Base-by-base conservation (phyloP, 2,888 invertebrate genomes). In the Caenorhabditis virilis region DNA sequence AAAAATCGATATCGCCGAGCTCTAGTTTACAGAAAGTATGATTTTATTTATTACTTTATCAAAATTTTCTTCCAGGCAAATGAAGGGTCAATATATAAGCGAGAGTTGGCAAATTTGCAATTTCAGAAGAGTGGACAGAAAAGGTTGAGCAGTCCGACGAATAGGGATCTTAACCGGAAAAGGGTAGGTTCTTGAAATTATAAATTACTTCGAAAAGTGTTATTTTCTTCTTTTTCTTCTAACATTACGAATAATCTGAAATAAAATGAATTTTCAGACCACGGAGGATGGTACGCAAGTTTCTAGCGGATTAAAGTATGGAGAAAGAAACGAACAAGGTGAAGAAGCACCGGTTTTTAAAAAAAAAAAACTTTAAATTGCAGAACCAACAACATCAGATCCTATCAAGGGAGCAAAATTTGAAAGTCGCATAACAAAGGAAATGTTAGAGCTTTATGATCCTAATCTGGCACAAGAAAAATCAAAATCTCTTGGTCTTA, bases 401-500 rank as follows among this genome's bases (percentile, higher is more conserved):
- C 20, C 7, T 13, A 22, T n/a, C n/a, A n/a, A n/a, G n/a, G n/a
- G 23, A 11, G n/a, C 15, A 42, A 42, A 42, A 22, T 18, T 15
- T 18, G 42, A 42, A 20, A 9, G 9, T 18, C 39, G 5, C 9
- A 3, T 39, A 39, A 16, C 39, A 5, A 16, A 9, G 7, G 50
- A 54, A 13, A 61, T 55, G 61, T 36, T 50, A 18, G 50, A 47
- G 26, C 55, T 33, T 11, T 61, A 55, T 26, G 61, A 61, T 51
- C 41, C 45, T 18, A 46, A 49, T 4, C 6, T 51, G 41, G 61
- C 61, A 1, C 38, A 45, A 22, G 39, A 46, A 9, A 18, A 15
- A 18, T 16, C 38, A 2, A 46, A 61, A 22, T 4, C n/a, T 16
- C 22, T 61, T 6, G 61, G 61, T n/a, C 26, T 55, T 15, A 9